A percentile compares a stretch with the other conserved stretches of the same genome.
These are phyloP conservation scores for Alethe castanea DNA, from an alignment of 2,113 vertebrate species.

Conservation along the genomic window DNA sequence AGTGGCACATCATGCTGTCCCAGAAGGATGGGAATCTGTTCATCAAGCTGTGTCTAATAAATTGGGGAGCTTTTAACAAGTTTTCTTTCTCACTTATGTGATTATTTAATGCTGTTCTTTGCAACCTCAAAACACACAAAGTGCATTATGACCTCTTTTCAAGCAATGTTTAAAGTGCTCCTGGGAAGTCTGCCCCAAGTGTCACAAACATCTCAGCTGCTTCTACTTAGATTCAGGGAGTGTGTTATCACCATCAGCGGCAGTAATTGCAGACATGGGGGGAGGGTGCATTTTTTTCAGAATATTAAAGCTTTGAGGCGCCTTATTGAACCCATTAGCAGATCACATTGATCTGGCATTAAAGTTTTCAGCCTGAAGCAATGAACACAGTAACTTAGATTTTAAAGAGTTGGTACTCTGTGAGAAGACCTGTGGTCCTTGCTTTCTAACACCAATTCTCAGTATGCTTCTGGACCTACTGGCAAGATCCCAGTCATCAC, in stretches of 20 bases:
- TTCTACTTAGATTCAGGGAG: conserved; percentile 5
- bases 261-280: conserved; percentile 8
- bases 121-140: conserved; percentile 32
- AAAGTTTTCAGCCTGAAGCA: conserved; percentile 5
- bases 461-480: background rate
- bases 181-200: conserved; percentile 27
- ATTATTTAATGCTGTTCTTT: conserved; percentile 52
- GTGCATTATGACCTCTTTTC: conserved; percentile 24
- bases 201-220: conserved; percentile 45
- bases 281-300: background rate
- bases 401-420: background rate
- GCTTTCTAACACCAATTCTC: background rate
- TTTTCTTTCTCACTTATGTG: background rate
- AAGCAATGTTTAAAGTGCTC: background rate
- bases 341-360: conserved; percentile 20
- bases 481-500: background rate
- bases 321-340: conserved; percentile 13
- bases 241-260: conserved; percentile 27
- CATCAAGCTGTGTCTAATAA: conserved; percentile 31
- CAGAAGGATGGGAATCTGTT: conserved; percentile 23
- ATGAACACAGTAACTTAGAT: background rate
- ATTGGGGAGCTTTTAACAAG: conserved; percentile 55
- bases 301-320: conserved; percentile 11
- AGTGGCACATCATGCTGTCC: background rate
- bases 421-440: background rate